Evolutionary conservation across 2,113 vertebrate species (phyloP).

Genomic region (Crotalus horridus): DNA sequence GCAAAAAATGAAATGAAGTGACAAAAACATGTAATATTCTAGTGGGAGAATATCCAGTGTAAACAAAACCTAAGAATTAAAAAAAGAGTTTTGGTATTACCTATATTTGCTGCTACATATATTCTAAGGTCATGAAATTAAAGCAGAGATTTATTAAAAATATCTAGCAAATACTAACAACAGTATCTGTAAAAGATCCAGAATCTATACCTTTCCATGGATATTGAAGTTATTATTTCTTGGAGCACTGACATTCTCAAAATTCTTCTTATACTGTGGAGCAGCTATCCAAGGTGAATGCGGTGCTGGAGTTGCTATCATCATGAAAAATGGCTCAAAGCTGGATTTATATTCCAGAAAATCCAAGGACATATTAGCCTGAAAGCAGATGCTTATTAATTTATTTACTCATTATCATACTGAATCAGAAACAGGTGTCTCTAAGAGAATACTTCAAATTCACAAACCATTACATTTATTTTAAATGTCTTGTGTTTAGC

Average conservation of each 20-base stretch:
- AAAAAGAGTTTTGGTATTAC: background rate
- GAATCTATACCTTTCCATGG: slow-evolving; percentile 82
- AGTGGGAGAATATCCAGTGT: background rate
- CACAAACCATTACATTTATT: background rate
- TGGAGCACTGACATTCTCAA: slow-evolving; percentile 82
- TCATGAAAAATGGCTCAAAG: slow-evolving; percentile 94
- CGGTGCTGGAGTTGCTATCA: slow-evolving; percentile 93
- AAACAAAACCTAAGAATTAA: background rate
- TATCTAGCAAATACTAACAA: background rate
- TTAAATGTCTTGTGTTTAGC: background rate
- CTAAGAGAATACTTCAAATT: background rate
- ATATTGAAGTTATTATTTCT: slow-evolving; percentile 91
- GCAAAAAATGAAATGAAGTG: background rate
- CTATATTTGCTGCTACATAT: background rate
- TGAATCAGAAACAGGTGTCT: background rate
- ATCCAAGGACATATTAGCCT: slow-evolving; percentile 93
- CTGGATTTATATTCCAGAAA: slow-evolving; percentile 91
- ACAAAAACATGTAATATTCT: background rate
- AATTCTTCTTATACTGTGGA: slow-evolving; percentile 87
- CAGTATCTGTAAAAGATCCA: background rate
- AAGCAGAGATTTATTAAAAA: background rate
- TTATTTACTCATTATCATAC: slow-evolving; percentile 6
- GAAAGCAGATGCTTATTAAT: slow-evolving; percentile 43
- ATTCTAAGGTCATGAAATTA: background rate
- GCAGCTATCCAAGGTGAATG: slow-evolving; percentile 94